phyloP scores from a whole-genome alignment of 2,888 invertebrate species.

The Dichetophora obliterata region DNA sequence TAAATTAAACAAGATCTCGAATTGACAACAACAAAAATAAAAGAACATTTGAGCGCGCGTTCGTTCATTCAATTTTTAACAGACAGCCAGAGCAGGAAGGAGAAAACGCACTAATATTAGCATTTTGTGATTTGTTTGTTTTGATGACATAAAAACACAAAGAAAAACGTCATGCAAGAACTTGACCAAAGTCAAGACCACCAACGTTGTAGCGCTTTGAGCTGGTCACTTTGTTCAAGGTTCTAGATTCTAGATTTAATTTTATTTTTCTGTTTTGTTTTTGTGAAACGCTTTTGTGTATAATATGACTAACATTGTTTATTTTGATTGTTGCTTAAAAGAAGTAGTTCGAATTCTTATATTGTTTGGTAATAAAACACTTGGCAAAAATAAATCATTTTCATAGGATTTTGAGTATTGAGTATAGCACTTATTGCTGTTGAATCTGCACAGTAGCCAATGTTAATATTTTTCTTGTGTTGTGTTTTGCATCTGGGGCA shows the following conservation, averaged over 20 bases:
- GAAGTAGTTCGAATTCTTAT: background rate
- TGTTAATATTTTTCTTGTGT: constrained; percentile 2
- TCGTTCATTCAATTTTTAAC: constrained; percentile 19
- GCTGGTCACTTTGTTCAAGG: background rate
- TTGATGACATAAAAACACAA: constrained; percentile 5
- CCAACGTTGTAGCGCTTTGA: background rate
- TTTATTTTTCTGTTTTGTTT: background rate
- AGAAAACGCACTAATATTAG: constrained; percentile 1
- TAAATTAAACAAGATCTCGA: constrained; percentile 10
- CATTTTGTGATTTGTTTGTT: constrained; percentile 10
- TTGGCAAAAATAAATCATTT: constrained; percentile 5
- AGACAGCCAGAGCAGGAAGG: background rate
- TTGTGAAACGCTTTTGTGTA: background rate
- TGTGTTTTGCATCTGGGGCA: background rate
- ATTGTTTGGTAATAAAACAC: constrained; percentile 3
- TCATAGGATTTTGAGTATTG: background rate
- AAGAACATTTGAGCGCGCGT: background rate
- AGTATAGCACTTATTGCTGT: background rate
- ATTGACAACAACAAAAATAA: constrained; percentile 3
- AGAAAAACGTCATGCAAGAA: constrained; percentile 4
- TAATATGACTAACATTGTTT: background rate
- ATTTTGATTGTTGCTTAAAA: background rate
- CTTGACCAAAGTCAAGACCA: constrained; percentile 14
- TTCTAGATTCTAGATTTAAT: background rate
- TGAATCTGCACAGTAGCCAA: background rate